Evolutionary conservation across 2,888 invertebrate genomes (phyloP).

Genomic region (Drosophila engyochracea): DNA sequence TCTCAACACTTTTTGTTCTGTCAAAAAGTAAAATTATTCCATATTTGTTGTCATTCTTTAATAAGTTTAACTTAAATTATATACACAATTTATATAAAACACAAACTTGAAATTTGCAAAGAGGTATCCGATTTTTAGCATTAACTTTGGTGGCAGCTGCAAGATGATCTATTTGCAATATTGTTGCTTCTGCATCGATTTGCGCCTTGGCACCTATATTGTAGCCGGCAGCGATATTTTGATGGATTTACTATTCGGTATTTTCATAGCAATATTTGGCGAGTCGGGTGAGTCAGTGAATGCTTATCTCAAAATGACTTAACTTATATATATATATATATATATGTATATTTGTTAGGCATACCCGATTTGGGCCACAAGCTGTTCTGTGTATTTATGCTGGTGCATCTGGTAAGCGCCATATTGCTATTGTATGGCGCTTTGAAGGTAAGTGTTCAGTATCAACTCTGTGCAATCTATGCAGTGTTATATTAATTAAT

Average conservation of each 20-base stretch:
- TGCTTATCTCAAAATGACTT: neutral
- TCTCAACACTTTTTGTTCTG: constrained; percentile 17
- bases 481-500: neutral
- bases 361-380: constrained; percentile 61
- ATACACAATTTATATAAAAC: constrained; percentile 1
- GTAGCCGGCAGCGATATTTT: constrained; percentile 46
- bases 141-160: neutral
- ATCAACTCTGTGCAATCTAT: neutral
- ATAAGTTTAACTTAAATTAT: constrained; percentile 14
- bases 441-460: constrained; percentile 33
- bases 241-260: constrained; percentile 40
- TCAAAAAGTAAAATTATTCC: constrained; percentile 2
- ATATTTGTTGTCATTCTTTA: constrained; percentile 18
- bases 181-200: constrained; percentile 59
- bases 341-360: constrained; percentile 33
- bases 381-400: constrained; percentile 51
- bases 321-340: neutral
- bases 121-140: neutral
- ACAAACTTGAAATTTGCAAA: neutral
- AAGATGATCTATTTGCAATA: constrained; percentile 67
- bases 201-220: constrained; percentile 57
- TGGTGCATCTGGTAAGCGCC: constrained; percentile 39
- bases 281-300: constrained; percentile 56
- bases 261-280: constrained; percentile 49
- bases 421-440: constrained; percentile 41